These are phyloP conservation scores for Sepioteuthis lessoniana DNA, from an alignment of 2,888 invertebrate species.

Conservation along the genomic window DNA sequence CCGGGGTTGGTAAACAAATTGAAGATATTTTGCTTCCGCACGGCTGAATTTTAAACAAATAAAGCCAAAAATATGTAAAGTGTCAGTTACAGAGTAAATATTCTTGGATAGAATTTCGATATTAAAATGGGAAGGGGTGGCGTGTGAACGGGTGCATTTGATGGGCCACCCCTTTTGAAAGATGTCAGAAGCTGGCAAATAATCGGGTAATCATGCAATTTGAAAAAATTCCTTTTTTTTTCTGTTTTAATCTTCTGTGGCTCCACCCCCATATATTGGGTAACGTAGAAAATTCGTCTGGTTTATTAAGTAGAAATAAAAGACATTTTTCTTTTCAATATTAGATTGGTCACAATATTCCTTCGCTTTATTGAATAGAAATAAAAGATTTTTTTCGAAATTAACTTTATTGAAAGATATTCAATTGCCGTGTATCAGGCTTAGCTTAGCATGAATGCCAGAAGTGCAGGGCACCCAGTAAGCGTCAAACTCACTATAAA, in stretches of 20 bases:
- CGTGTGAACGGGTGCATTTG: background rate
- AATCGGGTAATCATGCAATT: background rate
- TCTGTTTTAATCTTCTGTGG: background rate
- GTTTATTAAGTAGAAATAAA: background rate
- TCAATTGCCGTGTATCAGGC: no score
- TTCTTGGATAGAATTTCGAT: background rate
- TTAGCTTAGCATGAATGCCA: no score
- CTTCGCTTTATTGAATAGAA: no score
- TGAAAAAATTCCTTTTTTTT: background rate
- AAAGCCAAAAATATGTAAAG: background rate
- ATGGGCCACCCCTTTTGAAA: background rate
- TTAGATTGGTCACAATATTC: no score
- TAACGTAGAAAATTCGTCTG: background rate
- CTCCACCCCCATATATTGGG: background rate
- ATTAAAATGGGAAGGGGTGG: background rate
- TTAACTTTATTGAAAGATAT: no score
- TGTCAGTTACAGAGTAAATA: background rate
- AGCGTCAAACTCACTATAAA: no score
- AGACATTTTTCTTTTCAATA: background rate
- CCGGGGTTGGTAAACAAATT: background rate
- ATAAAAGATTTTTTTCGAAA: no score
- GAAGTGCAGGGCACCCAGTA: no score
- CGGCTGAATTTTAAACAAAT: conserved; percentile 15
- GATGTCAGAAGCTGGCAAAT: background rate
- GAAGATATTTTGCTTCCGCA: background rate